A percentile compares a stretch with the other conserved stretches of the same genome.
These are phyloP conservation scores for Vulpes ferrilata DNA, from an alignment of 2,113 vertebrate species.

Conservation along the genomic window DNA sequence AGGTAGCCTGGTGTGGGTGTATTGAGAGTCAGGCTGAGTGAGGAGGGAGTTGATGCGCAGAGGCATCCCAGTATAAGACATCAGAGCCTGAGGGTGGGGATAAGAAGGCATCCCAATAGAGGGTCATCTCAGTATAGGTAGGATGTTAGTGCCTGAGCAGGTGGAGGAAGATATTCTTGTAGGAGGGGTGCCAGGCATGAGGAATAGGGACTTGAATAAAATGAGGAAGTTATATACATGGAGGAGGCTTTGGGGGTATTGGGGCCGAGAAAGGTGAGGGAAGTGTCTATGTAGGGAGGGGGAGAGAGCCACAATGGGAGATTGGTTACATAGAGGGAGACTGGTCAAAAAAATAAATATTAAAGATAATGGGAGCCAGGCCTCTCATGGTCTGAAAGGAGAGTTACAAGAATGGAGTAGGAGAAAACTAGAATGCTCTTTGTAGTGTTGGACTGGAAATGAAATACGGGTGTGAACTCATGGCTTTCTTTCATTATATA, in stretches of 20 bases:
- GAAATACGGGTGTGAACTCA: neutral
- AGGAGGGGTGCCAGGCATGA: neutral
- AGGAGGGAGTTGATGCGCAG: neutral
- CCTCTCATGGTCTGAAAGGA: neutral
- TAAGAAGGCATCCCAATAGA: neutral
- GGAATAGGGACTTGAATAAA: neutral
- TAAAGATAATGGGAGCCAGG: neutral
- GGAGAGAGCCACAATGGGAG: neutral
- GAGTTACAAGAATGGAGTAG: neutral
- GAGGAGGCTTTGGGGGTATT: neutral
- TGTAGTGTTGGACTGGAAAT: conserved; percentile 42
- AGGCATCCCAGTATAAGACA: neutral
- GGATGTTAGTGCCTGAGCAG: neutral
- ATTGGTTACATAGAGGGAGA: neutral
- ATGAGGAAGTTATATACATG: neutral
- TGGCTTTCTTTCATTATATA: neutral
- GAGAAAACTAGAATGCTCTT: neutral
- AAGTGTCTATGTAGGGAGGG: neutral
- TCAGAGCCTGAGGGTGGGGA: neutral
- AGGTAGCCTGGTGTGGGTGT: neutral
- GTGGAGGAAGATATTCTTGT: neutral
- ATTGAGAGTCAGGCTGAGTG: neutral
- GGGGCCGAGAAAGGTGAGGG: neutral
- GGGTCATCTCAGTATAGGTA: neutral
- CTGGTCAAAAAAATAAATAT: neutral